Percentiles rank a stretch among this genome's conserved stretches.
Evolutionary conservation across 1,140 invertebrate genomes (phyloP).

Genomic region (Choristoneura fumiferana): DNA sequence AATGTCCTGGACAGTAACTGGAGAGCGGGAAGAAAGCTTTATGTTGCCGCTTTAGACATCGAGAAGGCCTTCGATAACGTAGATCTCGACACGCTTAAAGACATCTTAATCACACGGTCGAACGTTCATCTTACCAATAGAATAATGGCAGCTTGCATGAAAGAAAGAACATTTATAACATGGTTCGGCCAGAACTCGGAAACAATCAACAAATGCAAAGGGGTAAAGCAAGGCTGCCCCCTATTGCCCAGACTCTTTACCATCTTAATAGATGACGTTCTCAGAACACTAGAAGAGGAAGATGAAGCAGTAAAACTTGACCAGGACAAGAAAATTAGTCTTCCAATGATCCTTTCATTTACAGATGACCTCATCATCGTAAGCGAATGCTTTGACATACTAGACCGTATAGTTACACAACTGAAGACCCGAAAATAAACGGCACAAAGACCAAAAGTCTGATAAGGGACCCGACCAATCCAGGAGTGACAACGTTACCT

Average conservation of each 20-base stretch:
- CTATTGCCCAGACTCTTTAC: too few relatives aligned
- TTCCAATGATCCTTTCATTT: neutral
- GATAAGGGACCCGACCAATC: neutral
- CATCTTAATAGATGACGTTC: neutral
- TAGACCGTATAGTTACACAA: neutral
- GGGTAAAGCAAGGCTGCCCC: too few relatives aligned
- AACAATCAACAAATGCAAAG: neutral
- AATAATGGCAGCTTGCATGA: too few relatives aligned
- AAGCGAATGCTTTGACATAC: neutral
- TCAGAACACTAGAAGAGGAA: constrained; percentile 5
- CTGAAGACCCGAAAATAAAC: neutral
- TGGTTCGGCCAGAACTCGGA: too few relatives aligned
- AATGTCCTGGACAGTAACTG: neutral
- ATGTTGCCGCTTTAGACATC: too few relatives aligned
- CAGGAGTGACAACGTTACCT: neutral
- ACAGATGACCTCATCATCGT: neutral
- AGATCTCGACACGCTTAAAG: too few relatives aligned
- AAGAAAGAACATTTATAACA: too few relatives aligned
- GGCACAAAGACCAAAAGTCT: neutral
- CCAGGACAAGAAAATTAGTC: neutral
- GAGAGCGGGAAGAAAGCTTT: neutral
- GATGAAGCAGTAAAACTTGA: neutral
- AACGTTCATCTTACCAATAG: too few relatives aligned
- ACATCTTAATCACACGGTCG: too few relatives aligned
- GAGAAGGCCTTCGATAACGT: too few relatives aligned